Conservation (phyloP, 2,797 vertebrate genomes). For the Peromyscus attwateri region DNA sequence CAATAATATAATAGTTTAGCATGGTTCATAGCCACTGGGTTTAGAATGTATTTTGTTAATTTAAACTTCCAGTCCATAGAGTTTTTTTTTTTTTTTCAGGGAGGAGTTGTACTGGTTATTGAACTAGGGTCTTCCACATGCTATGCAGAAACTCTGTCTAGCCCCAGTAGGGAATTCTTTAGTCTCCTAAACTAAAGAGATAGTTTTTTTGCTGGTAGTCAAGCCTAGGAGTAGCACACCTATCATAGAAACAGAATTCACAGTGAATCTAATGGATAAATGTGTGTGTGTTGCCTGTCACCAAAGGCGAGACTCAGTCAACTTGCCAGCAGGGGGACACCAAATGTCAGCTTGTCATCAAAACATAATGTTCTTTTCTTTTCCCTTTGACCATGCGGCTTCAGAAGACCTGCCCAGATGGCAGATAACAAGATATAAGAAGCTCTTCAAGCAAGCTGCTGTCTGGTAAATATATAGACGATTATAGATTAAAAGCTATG, state of each 20-base stretch:
- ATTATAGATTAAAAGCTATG: not conserved
- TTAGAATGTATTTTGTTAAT: not conserved
- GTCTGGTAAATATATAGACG: not conserved
- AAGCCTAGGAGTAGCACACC: not conserved
- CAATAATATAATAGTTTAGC: not conserved
- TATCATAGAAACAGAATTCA: constrained; percentile 17
- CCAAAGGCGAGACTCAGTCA: not conserved
- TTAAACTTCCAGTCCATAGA: constrained; percentile 14
- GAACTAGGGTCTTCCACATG: not conserved
- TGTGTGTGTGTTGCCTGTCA: not conserved
- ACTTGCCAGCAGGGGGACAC: constrained; percentile 31
- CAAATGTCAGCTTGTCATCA: not conserved
- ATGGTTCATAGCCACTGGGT: not conserved
- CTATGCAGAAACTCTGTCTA: not conserved
- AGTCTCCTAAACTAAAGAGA: not conserved
- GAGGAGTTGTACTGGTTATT: not conserved
- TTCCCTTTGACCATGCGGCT: not conserved
- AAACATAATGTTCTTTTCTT: not conserved
- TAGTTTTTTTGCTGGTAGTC: not conserved
- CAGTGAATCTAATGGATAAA: not conserved
- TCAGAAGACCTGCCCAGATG: constrained; percentile 9
- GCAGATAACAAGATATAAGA: not conserved
- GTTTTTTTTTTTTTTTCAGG: no score
- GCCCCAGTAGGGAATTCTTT: not conserved
- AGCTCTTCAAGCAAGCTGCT: not conserved